phyloP scores from a whole-genome alignment of 2,888 invertebrate genomes.

The Bombylius major region DNA sequence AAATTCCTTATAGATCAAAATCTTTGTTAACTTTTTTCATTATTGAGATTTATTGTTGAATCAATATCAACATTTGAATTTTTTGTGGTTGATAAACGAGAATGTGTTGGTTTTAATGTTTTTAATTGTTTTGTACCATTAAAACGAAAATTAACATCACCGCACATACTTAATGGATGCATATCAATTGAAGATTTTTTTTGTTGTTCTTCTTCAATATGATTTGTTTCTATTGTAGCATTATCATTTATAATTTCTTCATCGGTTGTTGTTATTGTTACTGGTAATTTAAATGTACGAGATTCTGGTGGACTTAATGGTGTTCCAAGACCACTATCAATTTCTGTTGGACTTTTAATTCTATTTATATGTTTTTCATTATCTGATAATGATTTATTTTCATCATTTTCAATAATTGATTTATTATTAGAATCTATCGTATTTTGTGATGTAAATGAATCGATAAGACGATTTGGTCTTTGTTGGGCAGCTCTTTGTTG shows the following conservation, averaged over 20 bases:
- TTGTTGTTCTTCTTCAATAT: constrained; percentile 1
- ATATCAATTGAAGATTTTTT: constrained; percentile 25
- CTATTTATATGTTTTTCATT: constrained; percentile 1
- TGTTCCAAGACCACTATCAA: constrained; percentile 54
- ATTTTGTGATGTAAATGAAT: constrained; percentile 24
- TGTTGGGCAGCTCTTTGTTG: constrained; percentile 45
- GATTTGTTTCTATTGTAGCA: not conserved
- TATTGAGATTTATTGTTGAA: constrained; percentile 3
- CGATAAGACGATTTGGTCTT: constrained; percentile 25
- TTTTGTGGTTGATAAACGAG: not conserved
- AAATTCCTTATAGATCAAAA: constrained; percentile 2
- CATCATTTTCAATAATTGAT: not conserved
- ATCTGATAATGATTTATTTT: not conserved
- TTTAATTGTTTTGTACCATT: constrained; percentile 71
- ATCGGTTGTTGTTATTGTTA: constrained; percentile 9
- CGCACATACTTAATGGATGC: constrained; percentile 63
- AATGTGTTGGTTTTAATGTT: constrained; percentile 47
- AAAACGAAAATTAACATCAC: constrained; percentile 65
- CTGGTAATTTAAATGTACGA: too few relatives aligned
- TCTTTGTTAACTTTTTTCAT: constrained; percentile 5
- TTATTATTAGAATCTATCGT: not conserved
- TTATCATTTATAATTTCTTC: not conserved
- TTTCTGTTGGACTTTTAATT: constrained; percentile 31
- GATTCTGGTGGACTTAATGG: constrained; percentile 44
- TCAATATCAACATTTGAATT: not conserved